These are phyloP conservation scores for Zaprionus ghesquierei DNA, from an alignment of 1,140 invertebrate species.

Conservation along the genomic window DNA sequence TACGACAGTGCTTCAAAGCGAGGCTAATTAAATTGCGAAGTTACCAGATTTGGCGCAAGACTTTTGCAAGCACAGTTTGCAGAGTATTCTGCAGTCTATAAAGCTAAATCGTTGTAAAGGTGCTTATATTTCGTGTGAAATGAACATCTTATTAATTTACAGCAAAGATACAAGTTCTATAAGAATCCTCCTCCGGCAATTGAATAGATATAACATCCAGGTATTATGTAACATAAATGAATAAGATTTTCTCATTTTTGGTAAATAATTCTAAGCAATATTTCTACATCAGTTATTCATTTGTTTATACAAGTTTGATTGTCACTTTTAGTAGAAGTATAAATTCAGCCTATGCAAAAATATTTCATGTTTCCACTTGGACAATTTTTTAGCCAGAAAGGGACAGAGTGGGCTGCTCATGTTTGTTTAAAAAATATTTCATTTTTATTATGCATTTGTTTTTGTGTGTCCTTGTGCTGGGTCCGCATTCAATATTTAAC, in stretches of 20 bases:
- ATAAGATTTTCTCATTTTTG: too few relatives aligned
- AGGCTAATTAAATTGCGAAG: background rate
- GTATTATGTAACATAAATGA: background rate
- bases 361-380: slow-evolving; percentile 28
- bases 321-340: slow-evolving; percentile 22
- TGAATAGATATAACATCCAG: background rate
- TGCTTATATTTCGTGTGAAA: background rate
- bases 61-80: background rate
- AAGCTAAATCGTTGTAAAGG: background rate
- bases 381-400: slow-evolving; percentile 20
- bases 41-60: background rate
- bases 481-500: slow-evolving; percentile 73
- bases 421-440: slow-evolving; percentile 51
- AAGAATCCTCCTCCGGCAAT: background rate
- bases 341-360: slow-evolving; percentile 27
- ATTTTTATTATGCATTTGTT: slow-evolving; percentile 60
- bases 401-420: background rate
- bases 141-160: background rate
- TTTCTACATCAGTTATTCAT: slow-evolving; percentile 24
- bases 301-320: slow-evolving; percentile 41
- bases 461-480: slow-evolving; percentile 40
- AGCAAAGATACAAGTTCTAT: background rate
- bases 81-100: background rate
- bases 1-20: background rate
- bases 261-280: too few relatives aligned